Conservation (phyloP, 2,888 invertebrate genomes). For the Tiliacea citrago region DNA sequence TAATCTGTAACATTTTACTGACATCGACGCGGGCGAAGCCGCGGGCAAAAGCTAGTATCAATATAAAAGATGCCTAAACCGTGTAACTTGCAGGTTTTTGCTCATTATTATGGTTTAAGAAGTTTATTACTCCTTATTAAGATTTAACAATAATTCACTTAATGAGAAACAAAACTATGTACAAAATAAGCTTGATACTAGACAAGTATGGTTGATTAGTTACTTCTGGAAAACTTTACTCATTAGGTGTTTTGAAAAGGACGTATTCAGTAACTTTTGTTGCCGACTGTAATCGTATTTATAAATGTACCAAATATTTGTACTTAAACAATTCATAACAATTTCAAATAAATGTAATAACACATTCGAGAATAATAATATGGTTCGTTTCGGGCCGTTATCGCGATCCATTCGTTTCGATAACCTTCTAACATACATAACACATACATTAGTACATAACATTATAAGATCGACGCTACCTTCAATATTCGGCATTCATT, state of each 20-base stretch:
- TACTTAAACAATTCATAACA: background rate
- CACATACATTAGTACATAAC: conserved; percentile 11
- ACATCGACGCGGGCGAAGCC: no score
- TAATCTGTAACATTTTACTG: no score
- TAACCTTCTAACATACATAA: conserved; percentile 26
- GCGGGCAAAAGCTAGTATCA: no score
- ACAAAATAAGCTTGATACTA: background rate
- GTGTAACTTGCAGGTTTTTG: background rate
- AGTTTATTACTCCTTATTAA: no score
- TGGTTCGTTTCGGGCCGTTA: conserved; percentile 24
- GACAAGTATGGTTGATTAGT: background rate
- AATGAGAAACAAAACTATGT: background rate
- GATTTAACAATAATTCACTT: no score
- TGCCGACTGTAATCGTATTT: background rate
- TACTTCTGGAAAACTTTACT: background rate
- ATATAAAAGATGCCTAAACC: background rate
- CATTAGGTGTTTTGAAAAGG: background rate
- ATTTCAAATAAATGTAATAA: conserved; percentile 25
- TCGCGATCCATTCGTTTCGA: conserved; percentile 44
- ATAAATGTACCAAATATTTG: background rate
- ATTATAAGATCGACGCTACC: conserved; percentile 13
- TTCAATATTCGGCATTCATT: conserved; percentile 51
- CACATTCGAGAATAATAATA: conserved; percentile 19
- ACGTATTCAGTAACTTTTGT: background rate
- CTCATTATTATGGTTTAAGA: no score